A percentile compares a stretch with the other conserved stretches of the same genome.
Conservation (phyloP, 2,797 vertebrate species). For the Channa striata region DNA sequence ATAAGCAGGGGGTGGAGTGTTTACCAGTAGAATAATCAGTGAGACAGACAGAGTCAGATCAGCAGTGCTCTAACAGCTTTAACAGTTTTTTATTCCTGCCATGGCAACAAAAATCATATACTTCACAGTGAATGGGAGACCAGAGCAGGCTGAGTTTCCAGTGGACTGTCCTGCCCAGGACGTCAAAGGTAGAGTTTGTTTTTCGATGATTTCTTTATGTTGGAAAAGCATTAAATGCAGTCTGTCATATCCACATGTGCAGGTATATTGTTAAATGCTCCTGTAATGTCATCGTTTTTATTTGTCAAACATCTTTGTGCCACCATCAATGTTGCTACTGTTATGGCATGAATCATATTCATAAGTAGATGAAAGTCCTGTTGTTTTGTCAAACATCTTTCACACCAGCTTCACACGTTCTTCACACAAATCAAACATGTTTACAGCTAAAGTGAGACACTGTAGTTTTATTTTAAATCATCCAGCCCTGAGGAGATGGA, state of each 20-base stretch:
- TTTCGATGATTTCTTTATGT: no score
- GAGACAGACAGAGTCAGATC: conserved; percentile 40
- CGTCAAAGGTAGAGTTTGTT: conserved; percentile 80
- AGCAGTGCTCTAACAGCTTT: conserved; percentile 29
- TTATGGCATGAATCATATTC: neutral
- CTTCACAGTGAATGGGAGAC: conserved; percentile 84
- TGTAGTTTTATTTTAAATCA: no score
- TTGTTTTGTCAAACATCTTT: no score
- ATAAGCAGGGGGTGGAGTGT: conserved; percentile 51
- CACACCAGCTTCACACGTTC: neutral
- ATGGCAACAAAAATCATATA: conserved; percentile 84
- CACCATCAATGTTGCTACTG: no score
- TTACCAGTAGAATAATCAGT: conserved; percentile 34
- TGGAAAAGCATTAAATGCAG: no score
- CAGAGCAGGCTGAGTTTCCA: conserved; percentile 83
- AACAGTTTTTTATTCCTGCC: conserved; percentile 39
- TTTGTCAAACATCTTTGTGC: no score
- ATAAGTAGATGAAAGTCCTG: neutral
- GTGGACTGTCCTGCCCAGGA: conserved; percentile 81
- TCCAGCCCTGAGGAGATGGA: no score
- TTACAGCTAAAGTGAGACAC: no score
- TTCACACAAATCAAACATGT: neutral
- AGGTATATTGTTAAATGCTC: neutral
- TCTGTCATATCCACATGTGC: neutral
- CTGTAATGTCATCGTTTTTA: no score